Conservation (phyloP, 2,888 invertebrate genomes). For the Stratiomys singularior region DNA sequence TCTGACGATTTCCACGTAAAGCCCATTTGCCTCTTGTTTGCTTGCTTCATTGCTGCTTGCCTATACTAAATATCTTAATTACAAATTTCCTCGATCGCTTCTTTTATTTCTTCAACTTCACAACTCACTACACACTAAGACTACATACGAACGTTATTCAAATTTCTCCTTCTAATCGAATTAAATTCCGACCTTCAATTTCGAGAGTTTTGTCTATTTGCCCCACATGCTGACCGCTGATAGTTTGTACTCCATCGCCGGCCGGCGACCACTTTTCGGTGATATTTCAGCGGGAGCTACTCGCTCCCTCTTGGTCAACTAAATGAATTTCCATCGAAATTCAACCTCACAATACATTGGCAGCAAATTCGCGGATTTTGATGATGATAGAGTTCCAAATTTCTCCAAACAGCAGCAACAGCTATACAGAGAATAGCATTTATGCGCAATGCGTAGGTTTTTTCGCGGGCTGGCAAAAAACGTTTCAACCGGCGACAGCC, state of each 20-base stretch:
- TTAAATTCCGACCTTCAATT: conserved; percentile 44
- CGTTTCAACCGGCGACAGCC: too few relatives aligned
- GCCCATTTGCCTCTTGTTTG: too few relatives aligned
- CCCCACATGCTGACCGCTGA: neutral
- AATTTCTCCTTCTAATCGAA: conserved; percentile 41
- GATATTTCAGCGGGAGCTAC: too few relatives aligned
- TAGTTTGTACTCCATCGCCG: too few relatives aligned
- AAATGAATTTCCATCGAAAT: neutral
- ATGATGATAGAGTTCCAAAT: too few relatives aligned
- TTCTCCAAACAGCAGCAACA: too few relatives aligned
- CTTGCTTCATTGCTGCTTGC: too few relatives aligned
- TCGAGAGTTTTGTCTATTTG: conserved; percentile 35
- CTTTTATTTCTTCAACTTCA: neutral
- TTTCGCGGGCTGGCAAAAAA: neutral
- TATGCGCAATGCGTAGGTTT: conserved; percentile 36
- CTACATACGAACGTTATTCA: conserved; percentile 20
- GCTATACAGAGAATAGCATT: neutral
- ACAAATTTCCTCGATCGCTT: conserved; percentile 36
- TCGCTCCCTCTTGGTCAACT: neutral
- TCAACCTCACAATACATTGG: neutral
- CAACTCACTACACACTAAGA: neutral
- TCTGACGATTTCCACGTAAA: too few relatives aligned
- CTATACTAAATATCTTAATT: conserved; percentile 31
- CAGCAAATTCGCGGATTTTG: too few relatives aligned
- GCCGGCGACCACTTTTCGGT: too few relatives aligned